Conservation (phyloP, 92 coral and sea anemone genomes). For the Heteractis magnifica region DNA sequence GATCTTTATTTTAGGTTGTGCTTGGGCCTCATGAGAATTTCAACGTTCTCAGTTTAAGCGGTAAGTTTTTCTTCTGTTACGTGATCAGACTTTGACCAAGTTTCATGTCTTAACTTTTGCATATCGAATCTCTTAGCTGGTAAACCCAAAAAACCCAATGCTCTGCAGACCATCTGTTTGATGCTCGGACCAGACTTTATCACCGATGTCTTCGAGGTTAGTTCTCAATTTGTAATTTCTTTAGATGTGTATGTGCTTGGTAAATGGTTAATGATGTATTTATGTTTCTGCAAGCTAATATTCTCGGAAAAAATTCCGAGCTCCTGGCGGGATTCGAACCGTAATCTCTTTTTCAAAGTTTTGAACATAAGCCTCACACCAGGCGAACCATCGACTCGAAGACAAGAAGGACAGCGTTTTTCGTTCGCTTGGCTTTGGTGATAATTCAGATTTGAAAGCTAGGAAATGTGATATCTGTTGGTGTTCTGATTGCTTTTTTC, state of each 20-base stretch:
- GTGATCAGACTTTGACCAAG: not conserved
- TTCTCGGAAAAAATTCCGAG: too few species aligned
- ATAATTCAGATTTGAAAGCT: not conserved
- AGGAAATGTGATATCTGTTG: not conserved
- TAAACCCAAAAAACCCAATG: constrained; percentile 81
- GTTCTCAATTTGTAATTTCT: not conserved
- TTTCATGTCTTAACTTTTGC: not conserved
- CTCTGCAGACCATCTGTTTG: constrained; percentile 86
- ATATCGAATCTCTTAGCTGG: constrained; percentile 64
- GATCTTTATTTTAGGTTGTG: constrained; percentile 54
- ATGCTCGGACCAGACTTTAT: constrained; percentile 96
- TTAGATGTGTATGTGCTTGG: not conserved
- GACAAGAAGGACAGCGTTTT: not conserved
- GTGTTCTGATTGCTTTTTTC: not conserved
- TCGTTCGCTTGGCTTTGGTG: not conserved
- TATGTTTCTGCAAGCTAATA: too few species aligned
- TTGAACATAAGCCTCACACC: too few species aligned
- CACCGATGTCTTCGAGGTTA: constrained; percentile 91
- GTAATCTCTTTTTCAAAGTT: too few species aligned
- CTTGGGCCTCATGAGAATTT: constrained; percentile 92
- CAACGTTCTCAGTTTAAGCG: constrained; percentile 87
- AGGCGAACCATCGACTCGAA: too few species aligned
- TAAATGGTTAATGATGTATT: not conserved
- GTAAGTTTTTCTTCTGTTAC: constrained; percentile 36
- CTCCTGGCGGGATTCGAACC: not conserved